A percentile compares a stretch with the other conserved stretches of the same genome.
Conservation (phyloP, 2,888 invertebrate genomes). For the Aradus depressus region DNA sequence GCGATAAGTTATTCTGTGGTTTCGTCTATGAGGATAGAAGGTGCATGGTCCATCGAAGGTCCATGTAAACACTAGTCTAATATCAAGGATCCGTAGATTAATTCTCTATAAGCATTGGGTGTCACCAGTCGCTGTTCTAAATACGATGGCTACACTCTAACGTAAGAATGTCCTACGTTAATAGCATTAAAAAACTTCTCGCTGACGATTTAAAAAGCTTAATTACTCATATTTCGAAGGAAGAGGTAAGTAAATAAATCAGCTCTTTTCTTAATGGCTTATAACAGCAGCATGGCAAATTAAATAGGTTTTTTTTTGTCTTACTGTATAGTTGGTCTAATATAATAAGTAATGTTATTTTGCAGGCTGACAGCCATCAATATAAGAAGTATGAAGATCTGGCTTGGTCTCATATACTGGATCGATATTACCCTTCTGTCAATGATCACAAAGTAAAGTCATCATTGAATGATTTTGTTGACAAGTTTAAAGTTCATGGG, state of each 20-base stretch:
- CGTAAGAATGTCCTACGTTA: constrained; percentile 25
- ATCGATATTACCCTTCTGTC: constrained; percentile 21
- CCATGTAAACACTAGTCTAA: too few relatives aligned
- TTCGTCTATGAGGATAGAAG: too few relatives aligned
- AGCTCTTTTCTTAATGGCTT: not conserved
- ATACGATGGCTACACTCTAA: too few relatives aligned
- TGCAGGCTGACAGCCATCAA: constrained; percentile 15
- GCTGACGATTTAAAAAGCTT: constrained; percentile 22
- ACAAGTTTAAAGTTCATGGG: constrained; percentile 25
- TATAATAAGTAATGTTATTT: not conserved
- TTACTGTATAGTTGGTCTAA: not conserved
- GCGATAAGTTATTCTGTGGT: too few relatives aligned
- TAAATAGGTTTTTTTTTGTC: not conserved
- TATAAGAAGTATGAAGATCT: constrained; percentile 19
- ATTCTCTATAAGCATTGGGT: too few relatives aligned
- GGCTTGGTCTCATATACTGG: constrained; percentile 18
- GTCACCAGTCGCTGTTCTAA: too few relatives aligned
- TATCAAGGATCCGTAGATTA: too few relatives aligned
- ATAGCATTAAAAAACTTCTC: constrained; percentile 20
- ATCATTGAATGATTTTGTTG: constrained; percentile 16
- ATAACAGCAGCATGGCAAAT: not conserved
- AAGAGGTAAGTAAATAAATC: constrained; percentile 9
- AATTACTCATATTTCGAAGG: constrained; percentile 11
- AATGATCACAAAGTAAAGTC: constrained; percentile 17
- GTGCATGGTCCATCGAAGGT: too few relatives aligned